These are phyloP conservation scores for Ceyx melanurus DNA, from an alignment of 2,113 vertebrate species.

Conservation along the genomic window DNA sequence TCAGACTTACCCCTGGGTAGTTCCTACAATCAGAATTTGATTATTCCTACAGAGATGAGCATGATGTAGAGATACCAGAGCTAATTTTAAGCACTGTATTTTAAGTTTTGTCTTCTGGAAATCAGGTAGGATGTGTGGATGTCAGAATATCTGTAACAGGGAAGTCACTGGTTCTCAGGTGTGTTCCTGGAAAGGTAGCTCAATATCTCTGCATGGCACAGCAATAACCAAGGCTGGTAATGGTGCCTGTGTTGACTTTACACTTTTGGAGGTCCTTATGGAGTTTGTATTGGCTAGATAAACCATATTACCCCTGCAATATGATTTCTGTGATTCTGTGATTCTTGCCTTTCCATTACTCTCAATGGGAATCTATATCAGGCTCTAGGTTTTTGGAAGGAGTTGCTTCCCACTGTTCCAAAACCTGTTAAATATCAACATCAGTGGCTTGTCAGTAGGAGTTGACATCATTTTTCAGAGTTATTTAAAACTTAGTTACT, in stretches of 20 bases:
- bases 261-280: not conserved
- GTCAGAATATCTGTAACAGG: not conserved
- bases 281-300: not conserved
- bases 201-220: not conserved
- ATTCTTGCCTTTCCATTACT: not conserved
- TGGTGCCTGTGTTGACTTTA: not conserved
- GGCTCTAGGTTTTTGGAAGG: not conserved
- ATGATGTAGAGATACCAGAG: not conserved
- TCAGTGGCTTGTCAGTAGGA: not conserved
- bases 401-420: not conserved
- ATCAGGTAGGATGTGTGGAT: not conserved
- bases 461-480: not conserved
- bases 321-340: no score
- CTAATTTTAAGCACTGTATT: not conserved
- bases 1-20: not conserved
- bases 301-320: not conserved
- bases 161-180: not conserved
- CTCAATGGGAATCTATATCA: not conserved
- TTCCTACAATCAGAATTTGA: not conserved
- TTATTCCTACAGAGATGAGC: not conserved
- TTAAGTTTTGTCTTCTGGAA: not conserved
- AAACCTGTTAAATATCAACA: not conserved
- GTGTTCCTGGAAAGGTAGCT: not conserved
- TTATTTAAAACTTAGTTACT: conserved; percentile 38
- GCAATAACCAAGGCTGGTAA: not conserved